Percentiles rank a stretch among this genome's conserved stretches.
These are phyloP conservation scores for Pemphigus obesinymphae DNA, from an alignment of 1,140 invertebrate species.

Conservation along the genomic window DNA sequence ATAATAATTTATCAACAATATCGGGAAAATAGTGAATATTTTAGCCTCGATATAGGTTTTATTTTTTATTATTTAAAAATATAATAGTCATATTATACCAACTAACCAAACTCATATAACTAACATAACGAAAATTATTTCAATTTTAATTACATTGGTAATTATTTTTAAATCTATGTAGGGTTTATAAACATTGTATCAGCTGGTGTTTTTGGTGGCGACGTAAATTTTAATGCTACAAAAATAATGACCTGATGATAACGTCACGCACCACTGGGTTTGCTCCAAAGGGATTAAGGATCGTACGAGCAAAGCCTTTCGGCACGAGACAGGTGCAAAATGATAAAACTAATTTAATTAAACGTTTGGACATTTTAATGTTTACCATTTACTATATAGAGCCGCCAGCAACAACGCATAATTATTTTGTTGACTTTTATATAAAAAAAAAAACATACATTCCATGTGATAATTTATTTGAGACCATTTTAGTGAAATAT, in stretches of 20 bases:
- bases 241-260: conserved; percentile 21
- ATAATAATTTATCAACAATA: no score
- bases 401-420: neutral
- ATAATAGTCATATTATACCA: no score
- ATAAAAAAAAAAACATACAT: neutral
- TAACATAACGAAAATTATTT: no score
- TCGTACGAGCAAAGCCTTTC: conserved; percentile 3
- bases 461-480: neutral
- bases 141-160: neutral
- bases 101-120: no score
- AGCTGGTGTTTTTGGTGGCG: conserved; percentile 5
- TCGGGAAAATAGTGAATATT: no score
- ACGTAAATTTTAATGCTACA: conserved; percentile 18
- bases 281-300: conserved; percentile 6
- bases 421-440: neutral
- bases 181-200: neutral
- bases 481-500: no score
- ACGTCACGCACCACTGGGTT: neutral
- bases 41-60: no score
- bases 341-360: conserved; percentile 37
- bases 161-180: neutral
- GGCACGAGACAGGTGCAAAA: conserved; percentile 28
- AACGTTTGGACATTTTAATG: conserved; percentile 19
- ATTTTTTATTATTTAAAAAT: no score
- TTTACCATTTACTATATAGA: neutral